These are phyloP conservation scores for Phymanthus crucifer DNA, from an alignment of 92 coral and sea anemone species.

Conservation along the genomic window DNA sequence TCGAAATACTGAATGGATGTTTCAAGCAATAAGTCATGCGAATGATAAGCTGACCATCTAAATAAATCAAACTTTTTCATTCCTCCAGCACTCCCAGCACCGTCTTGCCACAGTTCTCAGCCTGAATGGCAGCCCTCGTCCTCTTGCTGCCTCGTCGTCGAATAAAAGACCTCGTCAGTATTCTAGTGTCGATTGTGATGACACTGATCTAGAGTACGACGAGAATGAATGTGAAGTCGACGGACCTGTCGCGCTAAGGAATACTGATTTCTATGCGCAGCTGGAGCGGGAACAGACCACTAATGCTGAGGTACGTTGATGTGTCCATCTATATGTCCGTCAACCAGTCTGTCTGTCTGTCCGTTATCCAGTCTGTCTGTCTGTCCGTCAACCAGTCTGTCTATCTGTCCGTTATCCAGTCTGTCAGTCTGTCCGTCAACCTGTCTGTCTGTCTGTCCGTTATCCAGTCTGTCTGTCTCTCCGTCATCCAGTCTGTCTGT, in stretches of 20 bases:
- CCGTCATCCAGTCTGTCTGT: too few species aligned
- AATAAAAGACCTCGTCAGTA: conserved; percentile 75
- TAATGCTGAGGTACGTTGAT: conserved; percentile 89
- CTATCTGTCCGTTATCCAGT: neutral
- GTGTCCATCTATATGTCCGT: neutral
- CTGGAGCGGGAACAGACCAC: conserved; percentile 80
- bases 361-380: too few species aligned
- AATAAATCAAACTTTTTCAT: neutral
- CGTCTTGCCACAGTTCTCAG: conserved; percentile 69
- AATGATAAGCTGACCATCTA: too few species aligned
- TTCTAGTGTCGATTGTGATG: conserved; percentile 63
- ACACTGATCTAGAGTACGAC: conserved; percentile 78
- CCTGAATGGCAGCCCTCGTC: conserved; percentile 80
- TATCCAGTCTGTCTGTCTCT: too few species aligned
- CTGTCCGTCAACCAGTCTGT: neutral
- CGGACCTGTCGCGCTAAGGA: conserved; percentile 53
- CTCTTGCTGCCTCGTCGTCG: conserved; percentile 79
- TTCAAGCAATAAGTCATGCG: too few species aligned
- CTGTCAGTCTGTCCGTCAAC: too few species aligned
- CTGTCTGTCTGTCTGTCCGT: too few species aligned
- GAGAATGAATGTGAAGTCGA: conserved; percentile 55
- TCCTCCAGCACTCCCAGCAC: conserved; percentile 40
- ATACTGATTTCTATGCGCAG: conserved; percentile 67
- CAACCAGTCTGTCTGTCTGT: too few species aligned
- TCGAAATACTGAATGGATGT: too few species aligned